A percentile compares a stretch with the other conserved stretches of the same genome.
Evolutionary conservation across 1,140 invertebrate genomes (phyloP).

Genomic region (Rhyzopertha dominica): DNA sequence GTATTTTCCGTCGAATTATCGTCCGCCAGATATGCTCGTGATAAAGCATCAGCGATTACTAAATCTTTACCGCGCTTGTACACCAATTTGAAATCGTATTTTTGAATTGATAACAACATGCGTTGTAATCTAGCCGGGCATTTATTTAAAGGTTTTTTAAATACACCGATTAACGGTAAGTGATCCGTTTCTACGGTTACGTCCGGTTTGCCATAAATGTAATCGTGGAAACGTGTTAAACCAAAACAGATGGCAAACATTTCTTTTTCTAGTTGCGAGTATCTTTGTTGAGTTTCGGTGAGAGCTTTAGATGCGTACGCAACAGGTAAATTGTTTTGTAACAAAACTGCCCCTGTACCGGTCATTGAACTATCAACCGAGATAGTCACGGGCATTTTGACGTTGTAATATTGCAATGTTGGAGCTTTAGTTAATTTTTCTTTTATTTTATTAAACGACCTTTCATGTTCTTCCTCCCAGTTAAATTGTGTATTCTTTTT

Average conservation of each 20-base stretch:
- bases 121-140: conserved; percentile 21
- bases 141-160: conserved; percentile 21
- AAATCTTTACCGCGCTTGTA: conserved; percentile 30
- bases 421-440: conserved; percentile 22
- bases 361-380: conserved; percentile 35
- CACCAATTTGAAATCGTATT: conserved; percentile 17
- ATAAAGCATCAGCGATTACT: conserved; percentile 37
- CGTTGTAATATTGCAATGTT: conserved; percentile 32
- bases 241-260: conserved; percentile 30
- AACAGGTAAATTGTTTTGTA: conserved; percentile 36
- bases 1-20: conserved; percentile 2
- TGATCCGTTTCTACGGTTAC: conserved; percentile 30
- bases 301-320: conserved; percentile 39
- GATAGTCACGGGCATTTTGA: conserved; percentile 22
- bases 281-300: conserved; percentile 30
- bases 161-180: conserved; percentile 19
- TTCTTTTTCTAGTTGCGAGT: conserved; percentile 46
- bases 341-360: conserved; percentile 35
- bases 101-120: conserved; percentile 20
- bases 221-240: conserved; percentile 30
- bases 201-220: too few species aligned
- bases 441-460: conserved; percentile 30
- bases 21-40: conserved; percentile 31
- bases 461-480: conserved; percentile 15
- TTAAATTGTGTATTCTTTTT: conserved; percentile 26